Base-by-base conservation (phyloP, 2,113 vertebrate species). In the Neolamprologus toae region DNA sequence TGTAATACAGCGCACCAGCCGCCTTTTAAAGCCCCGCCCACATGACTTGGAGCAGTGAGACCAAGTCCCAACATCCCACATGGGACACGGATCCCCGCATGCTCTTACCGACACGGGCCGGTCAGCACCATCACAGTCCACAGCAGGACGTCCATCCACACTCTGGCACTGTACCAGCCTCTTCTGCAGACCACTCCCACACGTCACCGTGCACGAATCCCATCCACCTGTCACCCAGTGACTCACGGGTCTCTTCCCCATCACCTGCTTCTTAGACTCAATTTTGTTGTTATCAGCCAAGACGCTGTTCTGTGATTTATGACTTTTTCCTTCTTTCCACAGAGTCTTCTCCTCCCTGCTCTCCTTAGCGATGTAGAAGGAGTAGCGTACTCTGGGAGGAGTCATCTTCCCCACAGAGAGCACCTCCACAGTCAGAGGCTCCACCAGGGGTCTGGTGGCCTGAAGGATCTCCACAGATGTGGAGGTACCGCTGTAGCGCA, bases 341-440 rank as follows among this genome's bases (percentile, higher is more conserved):
- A 96, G 95, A 13, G 93, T 87, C 57, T 97, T 98, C 87, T 97
- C 97, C 42, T 98, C 97, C 73, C 97, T 97, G 85, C 93, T 97
- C 83, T 98, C 98, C 82, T 98, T 98, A 84, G 97, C 92, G 45
- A 98, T 95, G 87, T 98, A 99, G 95, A 97, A 99, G 83, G 98
- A 98, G 91, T 99, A 99, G 55, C 98, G 97, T 0, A 99, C 97
- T 3, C 98, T 97, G 0, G 98, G 98, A 1, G 98, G 98, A 0
- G 98, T 99, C 98, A 99, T 99, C 95, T 98, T 98, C 8, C 98
- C 98, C 33, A 99, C 98, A 0, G 98, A 99, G 23, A 99, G 96
- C 49, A 99, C 98, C 93, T 99, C 98, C 93, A 99, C 96, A 0
- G 97, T 98, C 86, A 99, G 90, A 0, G 98, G 95, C 71, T 99